Percentiles rank a stretch among this genome's conserved stretches.
Conservation (phyloP, 2,113 vertebrate genomes). For the Phylloscopus whistleri region DNA sequence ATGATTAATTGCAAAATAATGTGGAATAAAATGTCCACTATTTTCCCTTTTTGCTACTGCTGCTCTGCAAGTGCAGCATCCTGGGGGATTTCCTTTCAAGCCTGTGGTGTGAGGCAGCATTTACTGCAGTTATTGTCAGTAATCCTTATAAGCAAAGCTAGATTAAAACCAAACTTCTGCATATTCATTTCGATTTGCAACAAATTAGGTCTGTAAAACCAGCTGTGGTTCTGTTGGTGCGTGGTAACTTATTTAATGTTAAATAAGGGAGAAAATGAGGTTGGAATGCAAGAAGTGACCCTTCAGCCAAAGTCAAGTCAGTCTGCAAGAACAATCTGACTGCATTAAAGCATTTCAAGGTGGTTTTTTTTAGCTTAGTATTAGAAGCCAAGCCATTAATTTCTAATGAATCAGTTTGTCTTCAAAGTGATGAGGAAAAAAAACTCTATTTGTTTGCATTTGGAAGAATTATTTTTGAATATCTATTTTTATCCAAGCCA, state of each 20-base stretch:
- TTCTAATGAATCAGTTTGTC: neutral
- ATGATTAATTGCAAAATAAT: conserved; percentile 5
- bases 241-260: neutral
- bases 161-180: neutral
- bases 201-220: neutral
- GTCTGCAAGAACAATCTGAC: neutral
- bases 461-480: neutral
- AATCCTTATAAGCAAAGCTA: neutral
- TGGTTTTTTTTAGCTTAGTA: neutral
- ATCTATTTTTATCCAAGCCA: neutral
- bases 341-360: neutral
- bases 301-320: neutral
- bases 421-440: neutral
- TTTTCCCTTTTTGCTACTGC: neutral
- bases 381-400: neutral
- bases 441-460: neutral
- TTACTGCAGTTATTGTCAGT: neutral
- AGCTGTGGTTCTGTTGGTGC: neutral
- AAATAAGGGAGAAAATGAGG: neutral
- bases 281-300: neutral
- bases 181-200: neutral
- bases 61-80: neutral
- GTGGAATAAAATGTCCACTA: neutral
- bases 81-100: neutral
- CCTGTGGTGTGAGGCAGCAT: neutral